Percentiles rank a stretch among this genome's conserved stretches.
phyloP scores from a whole-genome alignment of 2,888 invertebrate species.

The Amblyjoppa fuscipennis region DNA sequence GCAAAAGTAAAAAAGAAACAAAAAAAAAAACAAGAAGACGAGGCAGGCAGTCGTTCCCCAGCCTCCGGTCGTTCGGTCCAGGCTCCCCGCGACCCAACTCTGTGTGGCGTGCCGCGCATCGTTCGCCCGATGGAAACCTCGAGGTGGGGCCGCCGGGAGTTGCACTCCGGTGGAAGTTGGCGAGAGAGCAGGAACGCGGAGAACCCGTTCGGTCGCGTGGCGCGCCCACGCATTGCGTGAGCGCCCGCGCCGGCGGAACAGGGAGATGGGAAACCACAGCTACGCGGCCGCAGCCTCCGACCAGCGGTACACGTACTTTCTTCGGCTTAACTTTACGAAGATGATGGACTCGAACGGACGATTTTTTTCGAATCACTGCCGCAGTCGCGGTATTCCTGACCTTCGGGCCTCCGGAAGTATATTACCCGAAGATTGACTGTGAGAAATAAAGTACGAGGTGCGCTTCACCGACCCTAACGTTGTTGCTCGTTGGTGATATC shows the following conservation, averaged over 20 bases:
- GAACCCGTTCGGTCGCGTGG: constrained; percentile 85
- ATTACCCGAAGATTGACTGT: neutral
- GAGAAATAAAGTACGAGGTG: neutral
- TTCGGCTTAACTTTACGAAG: constrained; percentile 65
- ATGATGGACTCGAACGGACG: constrained; percentile 37
- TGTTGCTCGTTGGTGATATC: neutral
- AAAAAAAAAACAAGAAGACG: neutral
- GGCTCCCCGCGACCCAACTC: constrained; percentile 42
- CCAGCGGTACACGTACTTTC: constrained; percentile 58
- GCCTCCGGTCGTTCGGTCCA: constrained; percentile 57
- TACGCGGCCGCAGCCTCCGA: constrained; percentile 32
- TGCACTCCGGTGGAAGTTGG: constrained; percentile 48
- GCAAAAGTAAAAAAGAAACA: constrained; percentile 3
- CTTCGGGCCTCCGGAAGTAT: neutral
- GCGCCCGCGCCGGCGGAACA: constrained; percentile 67
- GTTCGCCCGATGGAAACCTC: constrained; percentile 55
- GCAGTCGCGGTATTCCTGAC: neutral
- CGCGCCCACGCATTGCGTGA: constrained; percentile 82
- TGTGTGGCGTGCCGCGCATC: constrained; percentile 61
- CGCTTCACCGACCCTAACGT: neutral
- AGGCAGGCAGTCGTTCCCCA: constrained; percentile 10
- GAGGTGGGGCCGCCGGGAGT: constrained; percentile 63
- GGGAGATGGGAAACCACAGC: constrained; percentile 58
- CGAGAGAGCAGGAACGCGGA: constrained; percentile 71
- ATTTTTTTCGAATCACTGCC: neutral